Percentiles rank a stretch among this genome's conserved stretches.
Evolutionary conservation across 2,888 invertebrate genomes (phyloP).

Genomic region (Parnassius smintheus): DNA sequence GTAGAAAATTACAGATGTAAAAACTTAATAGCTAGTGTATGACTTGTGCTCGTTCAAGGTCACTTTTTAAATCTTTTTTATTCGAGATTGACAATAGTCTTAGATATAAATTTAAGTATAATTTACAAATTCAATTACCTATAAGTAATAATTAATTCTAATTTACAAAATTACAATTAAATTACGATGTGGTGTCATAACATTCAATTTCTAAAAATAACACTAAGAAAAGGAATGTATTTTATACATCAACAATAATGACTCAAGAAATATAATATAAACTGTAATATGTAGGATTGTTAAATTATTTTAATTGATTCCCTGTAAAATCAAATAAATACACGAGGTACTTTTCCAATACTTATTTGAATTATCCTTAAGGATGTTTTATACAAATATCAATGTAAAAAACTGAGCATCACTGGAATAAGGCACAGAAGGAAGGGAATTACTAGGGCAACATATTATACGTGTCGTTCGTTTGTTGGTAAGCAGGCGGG

Average conservation of each 20-base stretch:
- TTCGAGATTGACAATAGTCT: conserved; percentile 6
- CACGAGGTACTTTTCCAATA: background rate
- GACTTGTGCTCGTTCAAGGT: conserved; percentile 2
- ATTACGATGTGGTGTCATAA: conserved; percentile 16
- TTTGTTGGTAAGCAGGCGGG: conserved; percentile 69
- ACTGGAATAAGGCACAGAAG: conserved; percentile 47
- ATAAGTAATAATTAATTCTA: too few relatives aligned
- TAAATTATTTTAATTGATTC: too few relatives aligned
- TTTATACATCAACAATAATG: conserved; percentile 48
- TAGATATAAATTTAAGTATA: conserved; percentile 11
- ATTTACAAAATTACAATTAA: conserved; percentile 9
- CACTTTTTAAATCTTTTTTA: background rate
- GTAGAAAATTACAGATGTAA: conserved; percentile 26
- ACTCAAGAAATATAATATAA: conserved; percentile 35
- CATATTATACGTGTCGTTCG: conserved; percentile 56
- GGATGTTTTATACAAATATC: conserved; percentile 5
- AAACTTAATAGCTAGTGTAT: conserved; percentile 3
- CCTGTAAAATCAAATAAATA: too few relatives aligned
- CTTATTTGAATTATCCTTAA: conserved; percentile 17
- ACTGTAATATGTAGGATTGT: background rate
- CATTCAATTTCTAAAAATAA: conserved; percentile 32
- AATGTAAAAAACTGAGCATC: conserved; percentile 36
- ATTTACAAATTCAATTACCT: background rate
- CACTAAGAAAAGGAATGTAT: conserved; percentile 45
- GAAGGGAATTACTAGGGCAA: conserved; percentile 33